Conservation (phyloP, 2,888 invertebrate genomes). For the Synergus japonicus region DNA sequence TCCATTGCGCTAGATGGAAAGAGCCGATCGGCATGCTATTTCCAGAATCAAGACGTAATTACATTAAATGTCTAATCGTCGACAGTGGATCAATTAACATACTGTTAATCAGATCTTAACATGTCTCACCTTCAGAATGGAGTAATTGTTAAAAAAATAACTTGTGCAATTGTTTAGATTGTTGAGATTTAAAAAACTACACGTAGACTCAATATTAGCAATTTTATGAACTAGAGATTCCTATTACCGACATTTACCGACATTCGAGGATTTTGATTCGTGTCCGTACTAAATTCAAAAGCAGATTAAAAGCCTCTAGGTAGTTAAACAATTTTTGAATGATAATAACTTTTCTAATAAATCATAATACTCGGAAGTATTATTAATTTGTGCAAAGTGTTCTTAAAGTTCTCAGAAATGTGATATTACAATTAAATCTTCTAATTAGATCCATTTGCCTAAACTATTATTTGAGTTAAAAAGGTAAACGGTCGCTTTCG, state of each 20-base stretch:
- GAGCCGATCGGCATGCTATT: slow-evolving; percentile 60
- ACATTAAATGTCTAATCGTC: slow-evolving; percentile 56
- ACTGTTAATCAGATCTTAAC: slow-evolving; percentile 14
- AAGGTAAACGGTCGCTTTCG: not conserved
- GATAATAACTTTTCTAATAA: too few relatives aligned
- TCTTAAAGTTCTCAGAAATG: not conserved
- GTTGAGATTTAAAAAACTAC: too few relatives aligned
- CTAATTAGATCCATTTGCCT: not conserved
- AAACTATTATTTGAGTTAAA: not conserved
- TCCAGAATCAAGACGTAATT: slow-evolving; percentile 57
- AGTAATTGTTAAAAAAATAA: not conserved
- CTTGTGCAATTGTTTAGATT: too few relatives aligned
- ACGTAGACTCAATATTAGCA: too few relatives aligned
- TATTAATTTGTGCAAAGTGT: not conserved
- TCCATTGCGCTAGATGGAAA: slow-evolving; percentile 60
- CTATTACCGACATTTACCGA: too few relatives aligned
- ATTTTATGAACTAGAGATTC: too few relatives aligned
- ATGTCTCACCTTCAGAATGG: slow-evolving; percentile 1
- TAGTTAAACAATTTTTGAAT: too few relatives aligned
- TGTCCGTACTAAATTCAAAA: too few relatives aligned
- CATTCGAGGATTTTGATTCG: too few relatives aligned
- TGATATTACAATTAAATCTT: not conserved
- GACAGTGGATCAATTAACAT: slow-evolving; percentile 19
- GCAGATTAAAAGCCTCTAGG: too few relatives aligned
- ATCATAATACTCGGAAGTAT: too few relatives aligned